Percentiles rank a stretch among this genome's conserved stretches.
These are phyloP conservation scores for Rotaria macrura DNA, from an alignment of 2,888 invertebrate species.

Conservation along the genomic window DNA sequence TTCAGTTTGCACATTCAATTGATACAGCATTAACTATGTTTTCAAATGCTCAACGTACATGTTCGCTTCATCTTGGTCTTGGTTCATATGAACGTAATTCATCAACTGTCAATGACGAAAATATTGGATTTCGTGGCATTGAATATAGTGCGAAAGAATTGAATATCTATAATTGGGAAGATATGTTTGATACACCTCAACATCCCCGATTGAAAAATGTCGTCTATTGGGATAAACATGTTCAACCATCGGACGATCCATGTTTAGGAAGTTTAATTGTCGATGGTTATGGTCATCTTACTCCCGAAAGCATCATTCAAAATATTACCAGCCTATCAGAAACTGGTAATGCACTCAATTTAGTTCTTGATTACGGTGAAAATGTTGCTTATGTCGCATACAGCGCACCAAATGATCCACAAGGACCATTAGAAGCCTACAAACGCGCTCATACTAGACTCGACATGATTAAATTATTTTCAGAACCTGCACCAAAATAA, in stretches of 20 bases:
- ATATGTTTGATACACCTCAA: neutral
- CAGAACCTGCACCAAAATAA: neutral
- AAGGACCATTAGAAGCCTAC: neutral
- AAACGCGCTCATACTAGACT: neutral
- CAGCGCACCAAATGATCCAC: neutral
- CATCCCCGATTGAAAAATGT: neutral
- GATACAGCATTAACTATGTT: neutral
- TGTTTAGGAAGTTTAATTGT: neutral
- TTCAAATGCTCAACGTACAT: neutral
- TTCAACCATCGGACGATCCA: neutral
- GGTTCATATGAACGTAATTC: neutral
- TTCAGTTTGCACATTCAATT: neutral
- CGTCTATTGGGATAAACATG: constrained; percentile 10
- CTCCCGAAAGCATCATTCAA: neutral
- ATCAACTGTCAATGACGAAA: neutral
- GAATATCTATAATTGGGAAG: neutral
- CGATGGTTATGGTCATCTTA: neutral
- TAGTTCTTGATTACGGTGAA: neutral
- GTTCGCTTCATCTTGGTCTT: neutral
- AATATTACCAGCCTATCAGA: neutral
- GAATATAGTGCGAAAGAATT: neutral
- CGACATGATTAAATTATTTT: neutral
- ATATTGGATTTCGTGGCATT: neutral
- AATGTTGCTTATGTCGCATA: neutral
- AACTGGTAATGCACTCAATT: neutral